Evolutionary conservation across 2,113 vertebrate genomes (phyloP), one percentile per base, ranked within the genome.

Genomic region (Dromiciops gliroides): DNA sequence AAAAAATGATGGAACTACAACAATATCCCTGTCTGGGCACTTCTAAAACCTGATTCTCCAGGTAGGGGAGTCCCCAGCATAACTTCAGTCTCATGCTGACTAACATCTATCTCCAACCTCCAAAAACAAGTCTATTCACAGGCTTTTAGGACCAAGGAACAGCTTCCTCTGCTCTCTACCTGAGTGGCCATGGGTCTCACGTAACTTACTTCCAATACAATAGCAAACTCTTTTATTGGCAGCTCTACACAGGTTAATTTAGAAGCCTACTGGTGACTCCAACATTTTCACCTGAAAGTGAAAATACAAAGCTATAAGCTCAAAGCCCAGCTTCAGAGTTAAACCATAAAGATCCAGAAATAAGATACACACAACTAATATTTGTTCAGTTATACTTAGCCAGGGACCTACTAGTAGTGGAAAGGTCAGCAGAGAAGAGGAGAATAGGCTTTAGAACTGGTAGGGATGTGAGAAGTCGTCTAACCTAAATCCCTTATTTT

Each of bases 261-360:
- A 44, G 44, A 83, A 44, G n/a, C n/a, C 19, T 44, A 44, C 44
- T 1, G 8, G 67, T 1, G 23, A 44, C 67, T 44, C 28, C 26
- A 10, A 83, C 67, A 83, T 44, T 44, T 83, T 83, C 67, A 44
- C 67, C 44, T 83, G 44, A 23, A n/a, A 44, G 67, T 83, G 10
- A 75, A 75, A 75, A 5, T n/a, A 44, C 8, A 2, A 83, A 23
- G 37, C 37, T 19, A 83, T n/a, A 23, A 23, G 9, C 67, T 44
- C n/a, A 44, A 8, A 44, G n/a, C 23, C n/a, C 44, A 83, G 22
- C 67, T 44, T 44, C 67, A 83, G 67, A 44, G 67, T 83, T 83
- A 83, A 83, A 83, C 67, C 44, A 83, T 83, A 83, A 83, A 83
- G 67, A 83, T 83, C n/a, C n/a, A 83, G 67, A 83, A 83, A 83